Base-by-base conservation (phyloP, 2,888 invertebrate genomes). In the Epinotia ramella region DNA sequence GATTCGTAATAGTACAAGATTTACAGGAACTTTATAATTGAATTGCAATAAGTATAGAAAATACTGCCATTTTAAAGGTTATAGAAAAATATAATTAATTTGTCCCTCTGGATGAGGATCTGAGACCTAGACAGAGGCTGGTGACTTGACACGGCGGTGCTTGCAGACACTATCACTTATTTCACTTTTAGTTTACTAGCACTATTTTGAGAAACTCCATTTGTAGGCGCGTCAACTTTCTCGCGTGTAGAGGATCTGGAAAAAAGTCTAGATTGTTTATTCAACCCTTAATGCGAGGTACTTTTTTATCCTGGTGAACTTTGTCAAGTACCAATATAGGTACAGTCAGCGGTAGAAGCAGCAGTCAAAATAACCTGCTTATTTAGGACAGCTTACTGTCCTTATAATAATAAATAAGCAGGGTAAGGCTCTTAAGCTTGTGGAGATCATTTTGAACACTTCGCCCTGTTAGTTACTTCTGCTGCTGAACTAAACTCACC, bases 141-240 rank as follows among this genome's bases (percentile, higher is more conserved):
- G 16, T 60, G 7, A 33, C 16, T 24, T 12, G 28, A 5, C 16
- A 28, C 7, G 2, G 16, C 28, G 3, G 33, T 33, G 33, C 6
- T 62, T 62, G 12, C 7, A 65, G 60, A 28, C 12, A 28, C 44
- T 18, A 49, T 71, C 18, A 56, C 20, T 24, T 66, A 33, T 13
- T 73, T 75, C 18, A 60, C 59, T 77, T 77, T 70, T 13, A 69
- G 62, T 68, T 64, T 64, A 20, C 13, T 53, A 59, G 53, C 13
- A 49, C 53, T 53, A 28, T 49, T 69, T 70, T 75, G 68, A 66
- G 56, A 28, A 7, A 44, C 33, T 33, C 44, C 74, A 73, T 76
- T 77, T 40, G 49, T 56, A 44, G 77, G 40, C 28, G 62, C 62
- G 44, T 64, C 49, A 49, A 68, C 69, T 49, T 69, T 76, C 33